Evolutionary conservation across 2,888 invertebrate genomes (phyloP).

Genomic region (Monopis laevigella): DNA sequence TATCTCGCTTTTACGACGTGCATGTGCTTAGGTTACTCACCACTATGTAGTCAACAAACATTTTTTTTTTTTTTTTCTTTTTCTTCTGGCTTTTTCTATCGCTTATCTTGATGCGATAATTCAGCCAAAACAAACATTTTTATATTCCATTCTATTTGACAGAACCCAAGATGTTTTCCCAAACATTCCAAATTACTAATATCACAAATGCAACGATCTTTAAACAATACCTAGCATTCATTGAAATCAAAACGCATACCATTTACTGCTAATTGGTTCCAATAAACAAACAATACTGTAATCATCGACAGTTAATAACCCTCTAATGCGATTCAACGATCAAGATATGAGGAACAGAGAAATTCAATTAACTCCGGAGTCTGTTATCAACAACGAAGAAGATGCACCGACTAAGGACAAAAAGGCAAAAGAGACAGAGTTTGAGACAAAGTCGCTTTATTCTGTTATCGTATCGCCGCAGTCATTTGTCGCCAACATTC

Average conservation of each 20-base stretch:
- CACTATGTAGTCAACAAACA: no score
- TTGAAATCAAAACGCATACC: constrained; percentile 2
- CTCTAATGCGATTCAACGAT: constrained; percentile 51
- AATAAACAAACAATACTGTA: constrained; percentile 28
- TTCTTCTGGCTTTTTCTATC: no score
- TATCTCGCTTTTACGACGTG: constrained; percentile 47
- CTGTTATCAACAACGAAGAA: constrained; percentile 48
- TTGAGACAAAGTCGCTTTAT: constrained; percentile 34
- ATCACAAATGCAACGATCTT: no score
- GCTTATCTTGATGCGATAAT: no score
- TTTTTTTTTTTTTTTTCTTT: no score
- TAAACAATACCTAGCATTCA: no score
- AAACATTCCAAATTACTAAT: no score
- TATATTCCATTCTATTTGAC: no score
- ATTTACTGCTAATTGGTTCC: constrained; percentile 31
- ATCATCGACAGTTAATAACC: constrained; percentile 30
- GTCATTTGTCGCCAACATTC: constrained; percentile 62
- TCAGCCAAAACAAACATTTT: no score
- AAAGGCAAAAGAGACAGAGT: constrained; percentile 35
- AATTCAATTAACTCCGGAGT: constrained; percentile 58
- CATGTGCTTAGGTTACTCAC: constrained; percentile 30
- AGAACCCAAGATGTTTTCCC: no score
- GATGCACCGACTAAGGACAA: constrained; percentile 21
- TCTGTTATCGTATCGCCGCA: constrained; percentile 42
- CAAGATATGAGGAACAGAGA: constrained; percentile 49